phyloP scores from a whole-genome alignment of 2,888 invertebrate genomes.

The Stenchaetothrips biformis region DNA sequence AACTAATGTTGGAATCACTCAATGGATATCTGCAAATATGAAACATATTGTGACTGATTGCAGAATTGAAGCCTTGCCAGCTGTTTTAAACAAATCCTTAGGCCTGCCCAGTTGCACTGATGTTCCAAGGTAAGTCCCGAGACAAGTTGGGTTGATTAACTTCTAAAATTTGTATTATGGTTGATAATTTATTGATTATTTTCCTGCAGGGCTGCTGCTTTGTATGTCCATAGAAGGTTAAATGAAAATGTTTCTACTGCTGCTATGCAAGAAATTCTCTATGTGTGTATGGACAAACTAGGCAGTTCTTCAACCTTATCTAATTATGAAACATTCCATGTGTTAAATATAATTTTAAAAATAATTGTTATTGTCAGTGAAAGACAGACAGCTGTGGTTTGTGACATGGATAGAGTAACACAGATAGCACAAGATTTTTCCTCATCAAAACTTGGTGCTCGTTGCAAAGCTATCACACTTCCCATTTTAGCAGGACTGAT shows the following conservation, averaged over 20 bases:
- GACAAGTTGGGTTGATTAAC: background rate
- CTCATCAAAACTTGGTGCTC: background rate
- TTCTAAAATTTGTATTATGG: background rate
- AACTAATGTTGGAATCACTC: background rate
- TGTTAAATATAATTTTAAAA: slow-evolving; percentile 33
- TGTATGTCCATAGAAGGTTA: background rate
- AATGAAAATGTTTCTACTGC: background rate
- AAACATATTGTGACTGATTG: background rate
- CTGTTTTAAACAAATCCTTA: background rate
- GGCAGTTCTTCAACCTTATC: background rate
- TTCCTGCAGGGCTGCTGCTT: background rate
- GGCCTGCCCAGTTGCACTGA: background rate
- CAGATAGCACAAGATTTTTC: slow-evolving; percentile 8
- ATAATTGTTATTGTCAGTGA: slow-evolving; percentile 34
- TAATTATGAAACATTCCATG: slow-evolving; percentile 10
- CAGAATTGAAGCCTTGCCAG: background rate
- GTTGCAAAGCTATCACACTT: slow-evolving; percentile 22
- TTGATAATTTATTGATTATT: background rate
- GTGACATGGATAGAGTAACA: slow-evolving; percentile 15
- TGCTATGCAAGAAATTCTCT: background rate
- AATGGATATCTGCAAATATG: background rate
- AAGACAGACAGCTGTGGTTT: slow-evolving; percentile 20
- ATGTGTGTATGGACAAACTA: background rate
- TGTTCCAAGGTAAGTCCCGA: background rate
- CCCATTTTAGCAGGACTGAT: slow-evolving; percentile 24